Conservation (phyloP, 2,888 invertebrate species). For the Drosophila stalkeri region DNA sequence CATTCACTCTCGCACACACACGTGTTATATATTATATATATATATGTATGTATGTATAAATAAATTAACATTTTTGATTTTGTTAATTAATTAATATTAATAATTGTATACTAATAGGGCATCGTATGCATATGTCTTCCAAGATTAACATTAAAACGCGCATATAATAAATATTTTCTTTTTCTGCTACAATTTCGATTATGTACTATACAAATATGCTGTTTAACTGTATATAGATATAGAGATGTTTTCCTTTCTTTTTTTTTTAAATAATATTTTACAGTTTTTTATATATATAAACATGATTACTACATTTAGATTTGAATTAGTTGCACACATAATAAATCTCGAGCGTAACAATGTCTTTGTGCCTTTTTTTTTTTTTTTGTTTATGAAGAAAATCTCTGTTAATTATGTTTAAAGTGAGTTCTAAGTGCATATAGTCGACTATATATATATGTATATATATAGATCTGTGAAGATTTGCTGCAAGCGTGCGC, state of each 20-base stretch:
- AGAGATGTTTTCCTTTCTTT: conserved; percentile 7
- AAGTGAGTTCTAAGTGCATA: conserved; percentile 11
- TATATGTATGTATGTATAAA: conserved; percentile 60
- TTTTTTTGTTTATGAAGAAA: background rate
- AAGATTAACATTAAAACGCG: conserved; percentile 73
- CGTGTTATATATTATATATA: conserved; percentile 38
- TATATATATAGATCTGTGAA: conserved; percentile 5
- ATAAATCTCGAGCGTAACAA: conserved; percentile 37
- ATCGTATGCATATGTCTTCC: conserved; percentile 72
- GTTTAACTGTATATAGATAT: conserved; percentile 29
- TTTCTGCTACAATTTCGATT: conserved; percentile 14
- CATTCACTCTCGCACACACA: conserved; percentile 39
- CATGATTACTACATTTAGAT: conserved; percentile 46
- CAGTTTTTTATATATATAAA: conserved; percentile 34
- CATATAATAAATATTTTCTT: conserved; percentile 64
- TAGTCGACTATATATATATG: background rate
- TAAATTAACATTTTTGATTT: conserved; percentile 67
- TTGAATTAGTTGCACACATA: conserved; percentile 44
- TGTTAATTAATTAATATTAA: conserved; percentile 46
- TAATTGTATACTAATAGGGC: conserved; percentile 56
- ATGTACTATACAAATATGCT: conserved; percentile 31
- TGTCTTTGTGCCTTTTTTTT: conserved; percentile 45
- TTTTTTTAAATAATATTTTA: conserved; percentile 61
- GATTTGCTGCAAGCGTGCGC: conserved; percentile 31
- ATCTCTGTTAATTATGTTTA: conserved; percentile 19